A percentile compares a stretch with the other conserved stretches of the same genome.
Evolutionary conservation across 2,888 invertebrate species (phyloP).

Genomic region (Acleris cristana): DNA sequence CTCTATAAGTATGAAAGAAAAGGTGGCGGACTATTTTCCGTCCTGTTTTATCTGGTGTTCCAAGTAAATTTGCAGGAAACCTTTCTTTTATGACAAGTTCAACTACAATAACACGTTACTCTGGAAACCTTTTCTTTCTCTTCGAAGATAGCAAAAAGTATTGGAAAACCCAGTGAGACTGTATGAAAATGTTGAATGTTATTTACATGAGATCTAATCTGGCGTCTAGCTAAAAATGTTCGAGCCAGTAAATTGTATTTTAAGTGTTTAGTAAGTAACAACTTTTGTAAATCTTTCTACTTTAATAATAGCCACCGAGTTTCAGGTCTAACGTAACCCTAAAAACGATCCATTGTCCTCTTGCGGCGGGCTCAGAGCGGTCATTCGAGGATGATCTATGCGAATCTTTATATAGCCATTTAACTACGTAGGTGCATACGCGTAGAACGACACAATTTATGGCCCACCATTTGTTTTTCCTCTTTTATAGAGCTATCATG

Average conservation of each 20-base stretch:
- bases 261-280: too few relatives aligned
- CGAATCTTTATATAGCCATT: conserved; percentile 65
- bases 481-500: conserved; percentile 37
- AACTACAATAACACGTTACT: conserved; percentile 8
- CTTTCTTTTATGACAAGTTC: conserved; percentile 7
- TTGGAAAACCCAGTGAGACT: neutral
- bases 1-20: neutral
- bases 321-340: conserved; percentile 45
- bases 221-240: too few relatives aligned
- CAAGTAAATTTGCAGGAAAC: conserved; percentile 2
- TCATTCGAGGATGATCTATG: conserved; percentile 75
- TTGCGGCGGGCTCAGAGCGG: conserved; percentile 54
- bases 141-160: neutral
- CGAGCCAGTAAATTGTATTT: too few relatives aligned
- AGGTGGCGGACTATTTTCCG: neutral
- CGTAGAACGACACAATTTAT: conserved; percentile 53
- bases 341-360: conserved; percentile 57
- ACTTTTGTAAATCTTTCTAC: neutral
- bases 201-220: too few relatives aligned
- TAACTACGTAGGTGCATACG: conserved; percentile 62
- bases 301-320: neutral
- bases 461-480: conserved; percentile 44
- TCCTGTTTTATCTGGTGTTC: conserved; percentile 12
- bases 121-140: conserved; percentile 1
- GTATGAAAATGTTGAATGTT: neutral